Evolutionary conservation across 1,140 invertebrate species (phyloP).

Genomic region (Orius insidiosus): DNA sequence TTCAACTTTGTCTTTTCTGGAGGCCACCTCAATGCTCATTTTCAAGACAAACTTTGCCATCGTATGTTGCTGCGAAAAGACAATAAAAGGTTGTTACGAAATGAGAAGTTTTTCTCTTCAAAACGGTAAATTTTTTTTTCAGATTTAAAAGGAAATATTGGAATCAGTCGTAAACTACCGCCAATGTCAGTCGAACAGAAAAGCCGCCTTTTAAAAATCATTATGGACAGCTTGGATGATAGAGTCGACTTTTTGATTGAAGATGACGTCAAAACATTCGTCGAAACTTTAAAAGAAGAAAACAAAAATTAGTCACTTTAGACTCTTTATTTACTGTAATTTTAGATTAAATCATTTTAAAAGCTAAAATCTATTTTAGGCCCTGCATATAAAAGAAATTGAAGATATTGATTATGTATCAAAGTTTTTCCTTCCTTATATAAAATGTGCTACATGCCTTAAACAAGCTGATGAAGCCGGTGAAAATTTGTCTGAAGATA

Average conservation of each 20-base stretch:
- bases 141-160: conserved; percentile 5
- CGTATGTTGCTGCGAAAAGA: not conserved
- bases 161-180: not conserved
- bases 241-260: conserved; percentile 5
- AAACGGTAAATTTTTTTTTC: not conserved
- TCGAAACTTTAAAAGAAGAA: not conserved
- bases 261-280: conserved; percentile 1
- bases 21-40: not conserved
- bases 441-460: not conserved
- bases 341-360: no score
- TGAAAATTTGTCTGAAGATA: no score
- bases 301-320: no score
- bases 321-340: no score
- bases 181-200: not conserved
- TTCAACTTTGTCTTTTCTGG: conserved; percentile 4
- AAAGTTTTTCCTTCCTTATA: conserved; percentile 6
- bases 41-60: conserved; percentile 1
- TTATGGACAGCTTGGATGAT: conserved; percentile 1
- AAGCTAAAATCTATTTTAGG: not conserved
- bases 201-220: not conserved
- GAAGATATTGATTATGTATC: conserved; percentile 6
- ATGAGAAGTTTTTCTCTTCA: no score
- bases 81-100: conserved; percentile 3
- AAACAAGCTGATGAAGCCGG: no score
- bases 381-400: conserved; percentile 1